phyloP scores from a whole-genome alignment of 2,797 vertebrate species.

The Peromyscus attwateri region DNA sequence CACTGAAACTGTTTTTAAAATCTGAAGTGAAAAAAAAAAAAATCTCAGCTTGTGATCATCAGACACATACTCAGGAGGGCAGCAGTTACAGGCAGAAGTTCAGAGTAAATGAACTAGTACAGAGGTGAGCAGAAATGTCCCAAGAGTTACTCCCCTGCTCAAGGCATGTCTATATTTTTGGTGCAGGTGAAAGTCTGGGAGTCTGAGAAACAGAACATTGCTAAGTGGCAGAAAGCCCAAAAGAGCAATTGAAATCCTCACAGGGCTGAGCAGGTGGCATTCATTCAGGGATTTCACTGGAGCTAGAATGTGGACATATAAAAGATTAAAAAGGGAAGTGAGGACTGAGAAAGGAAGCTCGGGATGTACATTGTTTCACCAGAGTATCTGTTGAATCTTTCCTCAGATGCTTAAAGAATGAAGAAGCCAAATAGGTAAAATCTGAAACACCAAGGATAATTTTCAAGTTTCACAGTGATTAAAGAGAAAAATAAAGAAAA shows the following conservation, averaged over 20 bases:
- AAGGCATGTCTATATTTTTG: slow-evolving; percentile 36
- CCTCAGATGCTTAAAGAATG: neutral
- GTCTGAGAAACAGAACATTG: slow-evolving; percentile 27
- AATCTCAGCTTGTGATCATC: neutral
- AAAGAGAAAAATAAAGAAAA: neutral
- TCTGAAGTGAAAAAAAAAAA: neutral
- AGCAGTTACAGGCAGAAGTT: neutral
- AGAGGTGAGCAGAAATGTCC: neutral
- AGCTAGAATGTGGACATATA: neutral
- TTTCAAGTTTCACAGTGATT: neutral
- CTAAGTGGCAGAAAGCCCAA: slow-evolving; percentile 19
- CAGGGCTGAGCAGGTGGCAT: neutral
- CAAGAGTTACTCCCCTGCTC: slow-evolving; percentile 21
- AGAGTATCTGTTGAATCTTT: slow-evolving; percentile 19
- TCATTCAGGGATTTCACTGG: neutral
- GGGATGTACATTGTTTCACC: neutral
- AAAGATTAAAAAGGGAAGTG: slow-evolving; percentile 6
- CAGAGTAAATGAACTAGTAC: slow-evolving; percentile 25
- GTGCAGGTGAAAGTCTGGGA: slow-evolving; percentile 19
- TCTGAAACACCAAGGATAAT: slow-evolving; percentile 40
- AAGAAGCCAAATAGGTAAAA: slow-evolving; percentile 20
- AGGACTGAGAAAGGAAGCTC: neutral
- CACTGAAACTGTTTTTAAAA: neutral
- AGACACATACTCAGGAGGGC: slow-evolving; percentile 21
- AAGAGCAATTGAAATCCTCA: slow-evolving; percentile 56